phyloP scores from a whole-genome alignment of 2,888 invertebrate genomes.

The Gymnocheta viridis region DNA sequence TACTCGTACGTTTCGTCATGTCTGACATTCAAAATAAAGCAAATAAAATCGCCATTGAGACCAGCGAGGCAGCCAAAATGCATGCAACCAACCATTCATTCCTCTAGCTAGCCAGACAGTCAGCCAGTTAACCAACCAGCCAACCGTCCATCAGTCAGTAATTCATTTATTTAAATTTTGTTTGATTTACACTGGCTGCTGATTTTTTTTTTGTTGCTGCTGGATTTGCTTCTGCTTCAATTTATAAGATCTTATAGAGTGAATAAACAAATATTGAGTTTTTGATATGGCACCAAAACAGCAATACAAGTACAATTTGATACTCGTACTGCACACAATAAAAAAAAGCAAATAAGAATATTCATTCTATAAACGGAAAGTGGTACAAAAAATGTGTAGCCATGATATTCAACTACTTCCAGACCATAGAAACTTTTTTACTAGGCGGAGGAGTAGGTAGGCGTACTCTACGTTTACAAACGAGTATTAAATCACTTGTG shows the following conservation, averaged over 20 bases:
- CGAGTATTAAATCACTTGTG: constrained; percentile 52
- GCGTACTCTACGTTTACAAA: constrained; percentile 29
- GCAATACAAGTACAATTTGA: constrained; percentile 34
- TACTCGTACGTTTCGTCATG: constrained; percentile 42
- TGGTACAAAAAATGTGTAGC: constrained; percentile 19
- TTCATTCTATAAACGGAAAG: constrained; percentile 31
- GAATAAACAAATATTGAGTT: constrained; percentile 40
- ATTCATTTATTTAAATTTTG: constrained; percentile 64
- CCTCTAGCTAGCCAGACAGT: neutral
- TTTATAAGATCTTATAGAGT: constrained; percentile 28
- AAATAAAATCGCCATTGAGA: constrained; percentile 45
- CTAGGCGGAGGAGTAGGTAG: constrained; percentile 34
- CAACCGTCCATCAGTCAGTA: constrained; percentile 43
- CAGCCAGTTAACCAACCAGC: neutral
- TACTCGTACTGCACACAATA: constrained; percentile 13
- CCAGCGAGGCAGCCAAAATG: constrained; percentile 30
- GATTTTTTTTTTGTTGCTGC: neutral
- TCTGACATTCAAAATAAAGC: constrained; percentile 58
- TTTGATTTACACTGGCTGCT: constrained; percentile 56
- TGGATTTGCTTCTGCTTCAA: constrained; percentile 17
- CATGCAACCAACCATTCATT: constrained; percentile 30
- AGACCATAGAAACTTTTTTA: constrained; percentile 1
- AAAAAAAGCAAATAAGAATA: too few relatives aligned
- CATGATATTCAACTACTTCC: constrained; percentile 30
- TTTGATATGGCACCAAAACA: constrained; percentile 41